Conservation (phyloP, 2,888 invertebrate genomes). For the Epinotia brunnichana region DNA sequence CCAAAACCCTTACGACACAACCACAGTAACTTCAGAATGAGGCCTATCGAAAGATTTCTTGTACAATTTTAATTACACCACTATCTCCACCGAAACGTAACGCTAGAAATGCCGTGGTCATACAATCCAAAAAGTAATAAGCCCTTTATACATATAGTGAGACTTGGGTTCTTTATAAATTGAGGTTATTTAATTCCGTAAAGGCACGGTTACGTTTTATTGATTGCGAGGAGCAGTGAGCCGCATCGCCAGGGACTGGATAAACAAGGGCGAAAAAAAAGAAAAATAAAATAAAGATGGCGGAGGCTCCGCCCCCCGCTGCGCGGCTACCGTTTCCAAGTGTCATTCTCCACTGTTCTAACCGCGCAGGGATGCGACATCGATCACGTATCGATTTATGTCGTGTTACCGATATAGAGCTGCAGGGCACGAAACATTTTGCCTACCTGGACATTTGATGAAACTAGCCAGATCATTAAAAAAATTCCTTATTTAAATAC, state of each 20-base stretch:
- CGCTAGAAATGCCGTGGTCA: slow-evolving; percentile 55
- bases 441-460: too few relatives aligned
- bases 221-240: slow-evolving; percentile 78
- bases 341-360: slow-evolving; percentile 72
- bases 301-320: slow-evolving; percentile 78
- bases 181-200: slow-evolving; percentile 74
- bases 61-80: slow-evolving; percentile 63
- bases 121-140: slow-evolving; percentile 4
- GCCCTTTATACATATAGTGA: background rate
- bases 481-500: too few relatives aligned
- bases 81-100: slow-evolving; percentile 54
- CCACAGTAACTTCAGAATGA: slow-evolving; percentile 37
- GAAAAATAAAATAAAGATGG: slow-evolving; percentile 77
- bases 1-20: slow-evolving; percentile 30
- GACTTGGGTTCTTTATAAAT: slow-evolving; percentile 39
- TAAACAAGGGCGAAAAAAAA: slow-evolving; percentile 79
- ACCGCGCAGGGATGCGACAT: slow-evolving; percentile 46
- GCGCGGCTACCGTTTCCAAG: slow-evolving; percentile 80
- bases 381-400: slow-evolving; percentile 53
- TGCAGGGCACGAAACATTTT: too few relatives aligned
- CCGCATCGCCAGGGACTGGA: slow-evolving; percentile 75
- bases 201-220: slow-evolving; percentile 78
- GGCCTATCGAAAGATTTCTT: slow-evolving; percentile 43
- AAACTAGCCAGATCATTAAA: too few relatives aligned
- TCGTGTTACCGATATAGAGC: background rate